These are phyloP conservation scores for Dryadula phaetusa DNA, from an alignment of 2,888 invertebrate species.

Conservation along the genomic window DNA sequence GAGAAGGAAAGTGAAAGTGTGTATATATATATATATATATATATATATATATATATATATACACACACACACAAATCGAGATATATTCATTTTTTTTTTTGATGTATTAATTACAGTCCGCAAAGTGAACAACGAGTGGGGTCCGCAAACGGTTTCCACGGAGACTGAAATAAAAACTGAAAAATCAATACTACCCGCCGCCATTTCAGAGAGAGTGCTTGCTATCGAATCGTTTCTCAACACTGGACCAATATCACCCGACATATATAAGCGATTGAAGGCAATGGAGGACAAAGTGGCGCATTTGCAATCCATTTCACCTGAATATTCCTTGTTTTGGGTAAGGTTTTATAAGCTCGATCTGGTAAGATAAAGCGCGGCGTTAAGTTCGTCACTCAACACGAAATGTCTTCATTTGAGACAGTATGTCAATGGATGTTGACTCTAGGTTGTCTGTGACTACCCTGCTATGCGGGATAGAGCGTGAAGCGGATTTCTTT, in stretches of 20 bases:
- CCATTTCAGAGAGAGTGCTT: conserved; percentile 88
- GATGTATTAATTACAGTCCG: conserved; percentile 78
- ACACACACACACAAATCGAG: no score
- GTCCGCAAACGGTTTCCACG: conserved; percentile 83
- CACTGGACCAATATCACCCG: conserved; percentile 82
- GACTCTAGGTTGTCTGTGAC: no score
- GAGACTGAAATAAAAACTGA: conserved; percentile 41
- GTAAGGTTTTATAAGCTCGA: no score
- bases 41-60: no score
- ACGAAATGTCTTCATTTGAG: no score
- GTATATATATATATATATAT: no score
- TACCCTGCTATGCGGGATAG: no score
- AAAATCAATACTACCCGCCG: conserved; percentile 69
- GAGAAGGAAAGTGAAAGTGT: no score
- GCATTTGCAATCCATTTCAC: conserved; percentile 89
- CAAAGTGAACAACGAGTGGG: conserved; percentile 88
- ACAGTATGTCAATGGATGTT: no score
- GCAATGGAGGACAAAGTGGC: conserved; percentile 89
- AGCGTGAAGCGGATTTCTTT: no score
- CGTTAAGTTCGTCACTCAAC: no score
- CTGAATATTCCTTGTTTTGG: conserved; percentile 90
- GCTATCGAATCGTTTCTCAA: conserved; percentile 86
- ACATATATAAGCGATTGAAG: conserved; percentile 88
- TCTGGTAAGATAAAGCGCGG: no score
- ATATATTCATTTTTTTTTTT: not conserved